Base-by-base conservation (phyloP, 2,113 vertebrate genomes). In the Dicaeum eximium region DNA sequence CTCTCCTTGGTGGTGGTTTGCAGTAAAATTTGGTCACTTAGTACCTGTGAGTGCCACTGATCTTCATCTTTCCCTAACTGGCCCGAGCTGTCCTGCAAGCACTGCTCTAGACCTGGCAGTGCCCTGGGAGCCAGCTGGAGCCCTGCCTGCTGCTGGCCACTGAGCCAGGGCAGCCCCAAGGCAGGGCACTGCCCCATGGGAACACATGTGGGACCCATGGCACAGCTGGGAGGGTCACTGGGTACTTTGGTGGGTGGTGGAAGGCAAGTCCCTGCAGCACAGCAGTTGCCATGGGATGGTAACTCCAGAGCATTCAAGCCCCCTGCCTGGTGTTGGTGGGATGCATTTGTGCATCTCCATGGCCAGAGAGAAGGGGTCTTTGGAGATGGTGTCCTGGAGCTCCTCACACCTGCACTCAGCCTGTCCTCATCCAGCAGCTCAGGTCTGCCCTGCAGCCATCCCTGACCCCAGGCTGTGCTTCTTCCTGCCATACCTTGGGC, bases 11-110 rank as follows among this genome's bases (percentile, higher is more conserved):
- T 62, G 44, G 28, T 78, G 51, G n/a, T 71, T 83, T 92, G 51
- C 33, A 51, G 40, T 45, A 61, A 56, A 33, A 38, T 80, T 71
- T 89, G 27, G 66, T 31, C 15, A 20, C 25, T 20, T 56, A 6
- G 10, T 69, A 22, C 31, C 71, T n/a, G 5, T 65, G 35, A 70
- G 35, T 82, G 11, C 37, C 23, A 3, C 33, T 61, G 40, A 74
- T 2, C 27, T 61, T 38, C 18, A 20, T 72, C 14, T 12, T 27
- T 48, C 44, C 6, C 23, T 21, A 21, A 1, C 13, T 54, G 38
- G 19, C 77, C 37, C 1, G 1, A 57, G 25, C 30, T 83, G 51
- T 73, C 23, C 28, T 61, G 60, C 0, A 0, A n/a, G 35, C 13
- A 3, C 61, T 48, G 5, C 3, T 2, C 10, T 45, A 3, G 25